Percentiles rank a stretch among this genome's conserved stretches.
These are phyloP conservation scores for Byasa hedistus DNA, from an alignment of 2,888 invertebrate genomes.

Conservation along the genomic window DNA sequence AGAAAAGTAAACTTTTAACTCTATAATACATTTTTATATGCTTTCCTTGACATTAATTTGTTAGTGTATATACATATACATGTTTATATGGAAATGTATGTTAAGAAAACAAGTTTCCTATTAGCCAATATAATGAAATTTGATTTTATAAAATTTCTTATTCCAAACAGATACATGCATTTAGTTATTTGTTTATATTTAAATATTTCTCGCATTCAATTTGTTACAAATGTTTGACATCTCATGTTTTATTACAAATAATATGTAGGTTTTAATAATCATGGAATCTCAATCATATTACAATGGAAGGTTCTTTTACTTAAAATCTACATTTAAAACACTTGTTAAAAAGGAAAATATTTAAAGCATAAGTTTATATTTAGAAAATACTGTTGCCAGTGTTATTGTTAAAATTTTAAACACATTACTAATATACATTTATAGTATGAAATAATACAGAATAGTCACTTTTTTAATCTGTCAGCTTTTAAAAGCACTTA, in stretches of 20 bases:
- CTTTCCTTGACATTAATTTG: neutral
- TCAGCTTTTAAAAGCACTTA: constrained; percentile 49
- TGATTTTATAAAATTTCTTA: neutral
- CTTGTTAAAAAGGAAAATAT: neutral
- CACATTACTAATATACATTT: constrained; percentile 4
- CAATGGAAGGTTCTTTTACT: neutral
- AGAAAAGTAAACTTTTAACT: constrained; percentile 29
- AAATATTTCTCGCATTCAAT: neutral
- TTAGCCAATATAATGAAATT: neutral
- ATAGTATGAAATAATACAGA: neutral
- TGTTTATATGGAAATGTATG: neutral
- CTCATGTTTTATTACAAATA: too few relatives aligned
- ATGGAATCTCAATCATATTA: neutral
- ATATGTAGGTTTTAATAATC: neutral
- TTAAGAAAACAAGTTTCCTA: neutral
- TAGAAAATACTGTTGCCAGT: constrained; percentile 10
- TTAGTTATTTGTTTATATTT: neutral
- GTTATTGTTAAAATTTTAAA: constrained; percentile 6
- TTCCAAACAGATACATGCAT: too few relatives aligned
- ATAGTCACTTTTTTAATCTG: constrained; percentile 3
- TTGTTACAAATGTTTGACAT: neutral
- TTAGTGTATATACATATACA: neutral
- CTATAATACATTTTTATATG: constrained; percentile 30
- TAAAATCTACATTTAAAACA: neutral
- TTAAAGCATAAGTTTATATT: neutral